Base-by-base conservation (phyloP, 2,888 invertebrate species). In the Conops quadrifasciatus region DNA sequence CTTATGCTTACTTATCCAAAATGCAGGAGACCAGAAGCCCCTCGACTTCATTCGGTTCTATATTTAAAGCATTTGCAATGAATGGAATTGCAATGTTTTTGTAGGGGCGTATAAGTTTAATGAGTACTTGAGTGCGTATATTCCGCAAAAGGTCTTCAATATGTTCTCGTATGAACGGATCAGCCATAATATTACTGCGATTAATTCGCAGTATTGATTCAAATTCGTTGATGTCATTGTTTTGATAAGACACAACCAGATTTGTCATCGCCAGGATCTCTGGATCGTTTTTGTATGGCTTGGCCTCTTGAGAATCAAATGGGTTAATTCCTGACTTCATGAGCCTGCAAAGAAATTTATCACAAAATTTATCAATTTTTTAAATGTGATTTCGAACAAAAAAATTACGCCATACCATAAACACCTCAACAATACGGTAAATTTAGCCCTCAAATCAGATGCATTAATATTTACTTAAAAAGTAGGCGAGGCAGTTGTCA, bases 321-420 rank as follows among this genome's bases (percentile, higher is more conserved):
- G 99, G 99, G 88, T 99, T 99, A 76, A 99, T 99, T 49, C 97
- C 98, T 4, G 98, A 98, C 85, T 98, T 98, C 97, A 98, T 99
- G 76, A 98, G 88, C 95, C 94, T 95, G 80, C 0, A 60, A 67
- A 73, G 63, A 56, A n/a, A 63, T 47, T 45, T 28, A n/a, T n/a
- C 9, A 36, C 4, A 36, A 36, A 36, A 36, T 36, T 9, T 36
- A 9, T 36, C 9, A 36, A 36, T 9, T 36, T 36, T 36, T n/a
- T n/a, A n/a, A n/a, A n/a, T n/a, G n/a, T n/a, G n/a, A n/a, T n/a
- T n/a, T n/a, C n/a, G n/a, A n/a, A n/a, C n/a, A n/a, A n/a, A n/a
- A n/a, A n/a, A n/a, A n/a, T n/a, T n/a, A n/a, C n/a, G n/a, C n/a
- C n/a, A n/a, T n/a, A n/a, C n/a, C n/a, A n/a, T n/a, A n/a, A n/a